Base-by-base conservation (phyloP, 2,113 vertebrate species). In the Arvicanthis niloticus region DNA sequence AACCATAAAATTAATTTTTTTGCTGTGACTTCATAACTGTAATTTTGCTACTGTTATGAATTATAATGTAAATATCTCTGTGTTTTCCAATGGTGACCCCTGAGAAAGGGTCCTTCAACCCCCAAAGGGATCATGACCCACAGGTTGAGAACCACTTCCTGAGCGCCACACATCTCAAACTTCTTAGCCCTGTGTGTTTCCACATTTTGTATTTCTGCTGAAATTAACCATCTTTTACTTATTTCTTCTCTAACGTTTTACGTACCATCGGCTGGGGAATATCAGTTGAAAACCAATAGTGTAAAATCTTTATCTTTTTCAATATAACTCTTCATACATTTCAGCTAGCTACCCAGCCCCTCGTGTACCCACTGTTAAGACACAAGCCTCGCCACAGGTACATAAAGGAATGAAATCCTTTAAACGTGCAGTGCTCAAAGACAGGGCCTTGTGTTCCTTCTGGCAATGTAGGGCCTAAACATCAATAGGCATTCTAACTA, bases 271-370 rank as follows among this genome's bases (percentile, higher is more conserved):
- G 29, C 85, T 96, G 80, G 65, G 80, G 65, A 94, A 19, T 89
- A 56, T 51, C 70, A 9, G 16, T 42, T 96, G 60, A 96, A 95
- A 97, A 86, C 75, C 26, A n/a, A 86, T 89, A 56, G n/a, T 91
- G 60, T 51, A 73, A 95, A 95, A 94, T 65, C 13, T 19, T 40
- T 34, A 17, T 92, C 88, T 92, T 76, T 56, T 92, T 53, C 67
- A 88, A 40, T 82, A 96, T 88, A 96, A 87, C 6, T 29, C 17
- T 72, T 91, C 9, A 26, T 87, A 88, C 91, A 94, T 51, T 88
- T 93, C 26, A 91, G 56, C 78, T 89, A 31, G 11, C 58, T 78
- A 73, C 60, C 45, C 58, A 77, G 42, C 77, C 72, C 26, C 31
- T 89, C 29, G 31, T 45, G 72, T 84, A 40, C 34, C 76, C 92